Evolutionary conservation across 2,888 invertebrate genomes (phyloP).

Genomic region (Tetrapedia diversipes): DNA sequence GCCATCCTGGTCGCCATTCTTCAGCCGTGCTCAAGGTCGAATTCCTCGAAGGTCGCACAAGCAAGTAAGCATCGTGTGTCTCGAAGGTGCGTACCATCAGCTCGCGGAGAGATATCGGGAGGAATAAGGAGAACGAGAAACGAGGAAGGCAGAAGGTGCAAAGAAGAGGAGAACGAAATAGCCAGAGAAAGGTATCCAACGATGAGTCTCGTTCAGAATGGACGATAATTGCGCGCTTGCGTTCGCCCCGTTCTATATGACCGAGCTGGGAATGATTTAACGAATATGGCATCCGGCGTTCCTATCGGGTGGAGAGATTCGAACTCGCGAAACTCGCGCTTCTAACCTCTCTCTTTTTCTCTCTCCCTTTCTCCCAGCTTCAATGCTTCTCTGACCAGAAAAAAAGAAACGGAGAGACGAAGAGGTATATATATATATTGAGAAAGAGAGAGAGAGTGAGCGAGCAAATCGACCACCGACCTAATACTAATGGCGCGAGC

Average conservation of each 20-base stretch:
- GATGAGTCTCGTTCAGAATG: slow-evolving; percentile 57
- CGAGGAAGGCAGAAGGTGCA: slow-evolving; percentile 14
- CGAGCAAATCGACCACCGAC: slow-evolving; percentile 57
- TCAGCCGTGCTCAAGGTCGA: slow-evolving; percentile 61
- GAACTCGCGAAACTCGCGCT: slow-evolving; percentile 30
- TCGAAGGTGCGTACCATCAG: slow-evolving; percentile 40
- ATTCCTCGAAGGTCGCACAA: slow-evolving; percentile 57
- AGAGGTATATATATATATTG: no score
- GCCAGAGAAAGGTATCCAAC: slow-evolving; percentile 22
- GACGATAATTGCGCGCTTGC: slow-evolving; percentile 68
- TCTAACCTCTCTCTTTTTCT: slow-evolving; percentile 8
- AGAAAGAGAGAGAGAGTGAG: background rate
- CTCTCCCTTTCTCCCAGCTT: background rate
- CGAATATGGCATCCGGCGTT: slow-evolving; percentile 64
- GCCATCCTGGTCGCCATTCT: slow-evolving; percentile 38
- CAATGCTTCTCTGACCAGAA: no score
- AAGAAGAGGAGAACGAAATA: background rate
- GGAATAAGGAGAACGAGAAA: slow-evolving; percentile 36
- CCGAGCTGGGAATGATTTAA: slow-evolving; percentile 67
- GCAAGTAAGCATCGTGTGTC: slow-evolving; percentile 41
- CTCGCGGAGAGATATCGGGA: slow-evolving; percentile 4
- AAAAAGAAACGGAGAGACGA: no score
- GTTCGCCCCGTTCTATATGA: slow-evolving; percentile 64
- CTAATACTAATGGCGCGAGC: slow-evolving; percentile 65
- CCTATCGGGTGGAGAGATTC: slow-evolving; percentile 50